Percentiles rank a stretch among this genome's conserved stretches.
These are phyloP conservation scores for Ephialtes manifestator DNA, from an alignment of 2,888 invertebrate genomes.

Conservation along the genomic window DNA sequence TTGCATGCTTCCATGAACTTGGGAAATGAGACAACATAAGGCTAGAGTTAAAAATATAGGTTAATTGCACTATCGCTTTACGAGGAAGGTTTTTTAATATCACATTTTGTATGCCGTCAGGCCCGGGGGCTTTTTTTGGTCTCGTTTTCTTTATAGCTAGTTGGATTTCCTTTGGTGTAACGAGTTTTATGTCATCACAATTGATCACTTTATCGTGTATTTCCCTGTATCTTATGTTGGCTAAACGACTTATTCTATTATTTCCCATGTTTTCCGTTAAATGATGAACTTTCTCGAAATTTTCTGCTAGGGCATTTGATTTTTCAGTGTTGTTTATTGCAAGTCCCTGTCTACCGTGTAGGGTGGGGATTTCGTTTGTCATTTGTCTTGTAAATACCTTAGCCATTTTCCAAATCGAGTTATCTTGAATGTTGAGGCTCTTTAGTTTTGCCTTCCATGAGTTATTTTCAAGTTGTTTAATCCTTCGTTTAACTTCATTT, in stretches of 20 bases:
- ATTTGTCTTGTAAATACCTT: constrained; percentile 57
- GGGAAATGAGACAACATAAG: constrained; percentile 72
- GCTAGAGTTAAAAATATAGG: constrained; percentile 69
- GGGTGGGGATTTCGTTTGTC: constrained; percentile 39
- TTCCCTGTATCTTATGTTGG: constrained; percentile 29
- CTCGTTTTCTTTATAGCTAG: constrained; percentile 54
- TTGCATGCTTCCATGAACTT: constrained; percentile 70
- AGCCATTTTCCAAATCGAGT: constrained; percentile 63
- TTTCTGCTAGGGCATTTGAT: constrained; percentile 60
- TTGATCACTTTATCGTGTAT: not conserved
- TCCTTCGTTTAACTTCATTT: not conserved
- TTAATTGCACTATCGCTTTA: constrained; percentile 73
- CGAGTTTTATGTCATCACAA: not conserved
- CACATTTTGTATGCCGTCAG: constrained; percentile 67
- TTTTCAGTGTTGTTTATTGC: constrained; percentile 52
- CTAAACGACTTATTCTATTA: not conserved
- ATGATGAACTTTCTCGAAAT: constrained; percentile 62
- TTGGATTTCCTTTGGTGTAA: not conserved
- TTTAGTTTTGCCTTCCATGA: no score
- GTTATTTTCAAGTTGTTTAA: no score
- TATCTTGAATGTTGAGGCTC: constrained; percentile 42
- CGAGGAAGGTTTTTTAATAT: constrained; percentile 73
- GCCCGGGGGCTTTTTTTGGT: constrained; percentile 65
- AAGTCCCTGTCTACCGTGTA: constrained; percentile 54
- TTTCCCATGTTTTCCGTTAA: constrained; percentile 57